These are phyloP conservation scores for Polydrusus tereticollis DNA, from an alignment of 2,888 invertebrate genomes.

Conservation along the genomic window DNA sequence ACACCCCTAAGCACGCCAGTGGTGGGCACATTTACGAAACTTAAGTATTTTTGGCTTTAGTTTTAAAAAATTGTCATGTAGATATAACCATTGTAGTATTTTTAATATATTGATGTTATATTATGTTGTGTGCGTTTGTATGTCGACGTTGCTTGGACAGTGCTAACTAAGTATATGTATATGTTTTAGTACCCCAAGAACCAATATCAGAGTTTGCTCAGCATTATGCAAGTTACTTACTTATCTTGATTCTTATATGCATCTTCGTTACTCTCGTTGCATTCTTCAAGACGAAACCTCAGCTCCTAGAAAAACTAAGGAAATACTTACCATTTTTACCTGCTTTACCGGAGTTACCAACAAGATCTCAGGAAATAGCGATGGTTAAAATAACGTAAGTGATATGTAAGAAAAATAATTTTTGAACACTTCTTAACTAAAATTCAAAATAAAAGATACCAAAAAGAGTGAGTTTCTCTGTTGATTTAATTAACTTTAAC, in stretches of 20 bases:
- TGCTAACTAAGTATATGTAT: not conserved
- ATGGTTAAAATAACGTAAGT: not conserved
- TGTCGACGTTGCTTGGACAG: too few species aligned
- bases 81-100: too few species aligned
- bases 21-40: too few species aligned
- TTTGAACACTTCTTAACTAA: not conserved
- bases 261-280: not conserved
- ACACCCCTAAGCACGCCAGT: too few species aligned
- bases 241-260: slow-evolving; percentile 1
- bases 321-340: slow-evolving; percentile 30
- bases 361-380: not conserved
- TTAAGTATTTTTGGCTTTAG: too few species aligned
- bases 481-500: not conserved
- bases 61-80: too few species aligned
- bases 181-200: slow-evolving; percentile 30
- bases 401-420: not conserved
- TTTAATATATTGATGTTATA: too few species aligned
- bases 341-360: not conserved
- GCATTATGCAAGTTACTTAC: slow-evolving; percentile 19
- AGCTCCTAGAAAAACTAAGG: slow-evolving; percentile 30
- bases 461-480: not conserved
- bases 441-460: not conserved
- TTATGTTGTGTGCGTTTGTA: too few species aligned
- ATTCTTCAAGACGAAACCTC: slow-evolving; percentile 4
- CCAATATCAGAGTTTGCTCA: not conserved